Base-by-base conservation (phyloP, 2,888 invertebrate genomes). In the Lasius platythorax region DNA sequence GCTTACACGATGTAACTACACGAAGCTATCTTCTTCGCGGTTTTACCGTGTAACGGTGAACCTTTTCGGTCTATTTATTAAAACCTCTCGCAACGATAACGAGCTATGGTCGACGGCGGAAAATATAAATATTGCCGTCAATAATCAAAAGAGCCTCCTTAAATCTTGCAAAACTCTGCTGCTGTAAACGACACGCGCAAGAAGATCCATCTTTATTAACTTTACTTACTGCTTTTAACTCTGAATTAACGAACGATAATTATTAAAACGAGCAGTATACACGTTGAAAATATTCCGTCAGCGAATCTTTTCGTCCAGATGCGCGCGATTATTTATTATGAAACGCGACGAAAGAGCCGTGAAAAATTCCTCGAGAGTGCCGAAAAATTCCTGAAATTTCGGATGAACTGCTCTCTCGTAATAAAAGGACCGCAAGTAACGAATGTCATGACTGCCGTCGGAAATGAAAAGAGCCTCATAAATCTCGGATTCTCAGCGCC, bases 21-120 rank as follows among this genome's bases (percentile, higher is more conserved):
- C 28, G 53, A 5, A 12, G 5, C 56, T 68, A 43, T n/a, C 78
- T 68, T 56, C 33, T 53, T 53, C 33, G 76, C 68, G 12, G 70
- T 68, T 79, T 66, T 70, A 30, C 58, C 33, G 23, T 5, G 58
- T 81, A 81, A 81, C 79, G 79, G 79, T 81, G 72, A 61, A 72
- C 18, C 72, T 61, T 81, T 81, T 81, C 79, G 79, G 79, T 81
- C 79, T 81, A 81, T 81, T 81, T 81, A 50, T 46, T 61, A 37
- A 70, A 81, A 61, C 33, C 4, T 61, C 37, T 72, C 43, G 28
- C 18, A 0, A 28, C 46, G 79, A 79, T 72, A 61, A 79, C 53
- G 23, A 37, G 53, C 67, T 12, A 46, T 18, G 46, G 72, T 61
- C 46, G 58, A 33, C 33, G 61, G 23, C 18, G 33, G 33, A 23